A percentile compares a stretch with the other conserved stretches of the same genome.
These are phyloP conservation scores for Pygocentrus nattereri DNA, from an alignment of 2,797 vertebrate genomes.

Conservation along the genomic window DNA sequence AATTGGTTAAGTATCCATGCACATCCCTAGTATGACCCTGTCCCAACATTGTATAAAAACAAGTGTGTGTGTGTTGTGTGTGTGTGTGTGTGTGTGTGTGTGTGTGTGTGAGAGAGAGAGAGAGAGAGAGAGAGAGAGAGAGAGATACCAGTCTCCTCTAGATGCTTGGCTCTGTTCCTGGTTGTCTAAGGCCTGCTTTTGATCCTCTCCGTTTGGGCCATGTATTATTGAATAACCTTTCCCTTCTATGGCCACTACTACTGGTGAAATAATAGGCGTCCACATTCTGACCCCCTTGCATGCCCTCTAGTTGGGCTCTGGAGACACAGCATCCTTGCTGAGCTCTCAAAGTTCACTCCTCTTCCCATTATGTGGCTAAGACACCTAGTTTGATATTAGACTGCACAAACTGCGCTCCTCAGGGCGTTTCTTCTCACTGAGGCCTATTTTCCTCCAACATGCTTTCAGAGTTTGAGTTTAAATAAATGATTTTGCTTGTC, in stretches of 20 bases:
- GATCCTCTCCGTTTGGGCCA: constrained; percentile 35
- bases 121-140: no score
- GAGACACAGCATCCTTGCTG: constrained; percentile 7
- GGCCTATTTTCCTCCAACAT: background rate
- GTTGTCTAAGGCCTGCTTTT: constrained; percentile 41
- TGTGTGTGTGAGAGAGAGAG: background rate
- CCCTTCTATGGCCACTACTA: constrained; percentile 15
- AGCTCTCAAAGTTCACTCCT: background rate
- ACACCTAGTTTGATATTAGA: constrained; percentile 4
- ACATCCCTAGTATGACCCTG: no score
- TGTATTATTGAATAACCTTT: constrained; percentile 51
- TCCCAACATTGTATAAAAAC: no score
- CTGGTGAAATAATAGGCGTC: constrained; percentile 30
- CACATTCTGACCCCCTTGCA: constrained; percentile 10
- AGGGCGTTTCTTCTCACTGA: background rate
- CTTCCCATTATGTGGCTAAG: background rate
- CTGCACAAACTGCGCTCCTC: background rate
- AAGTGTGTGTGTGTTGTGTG: constrained; percentile 4
- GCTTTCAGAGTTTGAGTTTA: background rate
- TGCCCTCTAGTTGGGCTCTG: constrained; percentile 17
- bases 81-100: background rate
- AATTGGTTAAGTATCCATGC: no score
- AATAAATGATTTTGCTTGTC: constrained; percentile 7
- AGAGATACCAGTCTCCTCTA: background rate
- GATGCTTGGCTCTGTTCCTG: constrained; percentile 15